Evolutionary conservation across 2,113 vertebrate species (phyloP).

Genomic region (Spea multiplicata): DNA sequence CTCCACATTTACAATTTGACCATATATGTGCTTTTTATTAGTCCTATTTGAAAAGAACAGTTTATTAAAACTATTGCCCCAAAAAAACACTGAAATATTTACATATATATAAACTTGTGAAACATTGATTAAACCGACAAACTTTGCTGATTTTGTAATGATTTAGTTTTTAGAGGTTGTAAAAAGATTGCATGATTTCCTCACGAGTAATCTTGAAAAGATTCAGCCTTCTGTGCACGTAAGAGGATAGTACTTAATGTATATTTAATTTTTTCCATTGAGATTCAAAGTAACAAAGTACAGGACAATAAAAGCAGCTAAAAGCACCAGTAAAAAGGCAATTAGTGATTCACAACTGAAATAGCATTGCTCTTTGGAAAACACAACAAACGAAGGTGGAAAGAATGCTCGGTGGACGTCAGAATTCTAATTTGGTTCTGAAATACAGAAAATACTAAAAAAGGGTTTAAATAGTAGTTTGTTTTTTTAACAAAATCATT

Average conservation of each 20-base stretch:
- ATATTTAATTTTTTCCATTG: slow-evolving; percentile 31
- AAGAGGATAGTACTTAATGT: slow-evolving; percentile 15
- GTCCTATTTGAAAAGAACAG: too few relatives aligned
- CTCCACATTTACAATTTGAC: too few relatives aligned
- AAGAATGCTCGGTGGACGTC: neutral
- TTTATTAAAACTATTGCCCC: too few relatives aligned
- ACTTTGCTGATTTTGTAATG: neutral
- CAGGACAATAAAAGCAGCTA: slow-evolving; percentile 22
- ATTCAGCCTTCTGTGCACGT: slow-evolving; percentile 1
- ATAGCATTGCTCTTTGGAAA: slow-evolving; percentile 2
- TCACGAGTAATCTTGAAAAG: slow-evolving; percentile 3
- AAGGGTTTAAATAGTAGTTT: too few relatives aligned
- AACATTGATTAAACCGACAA: too few relatives aligned
- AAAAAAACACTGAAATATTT: too few relatives aligned
- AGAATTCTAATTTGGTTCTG: neutral
- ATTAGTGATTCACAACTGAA: slow-evolving; percentile 47
- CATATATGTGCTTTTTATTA: too few relatives aligned
- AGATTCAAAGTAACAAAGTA: slow-evolving; percentile 47
- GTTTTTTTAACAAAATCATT: too few relatives aligned
- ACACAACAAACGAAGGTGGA: neutral
- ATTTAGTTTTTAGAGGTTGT: neutral
- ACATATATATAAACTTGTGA: too few relatives aligned
- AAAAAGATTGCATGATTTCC: neutral
- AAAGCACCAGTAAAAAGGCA: slow-evolving; percentile 39
- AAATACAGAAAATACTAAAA: neutral